Evolutionary conservation across 2,888 invertebrate species (phyloP).

Genomic region (Tenthredo amoena): DNA sequence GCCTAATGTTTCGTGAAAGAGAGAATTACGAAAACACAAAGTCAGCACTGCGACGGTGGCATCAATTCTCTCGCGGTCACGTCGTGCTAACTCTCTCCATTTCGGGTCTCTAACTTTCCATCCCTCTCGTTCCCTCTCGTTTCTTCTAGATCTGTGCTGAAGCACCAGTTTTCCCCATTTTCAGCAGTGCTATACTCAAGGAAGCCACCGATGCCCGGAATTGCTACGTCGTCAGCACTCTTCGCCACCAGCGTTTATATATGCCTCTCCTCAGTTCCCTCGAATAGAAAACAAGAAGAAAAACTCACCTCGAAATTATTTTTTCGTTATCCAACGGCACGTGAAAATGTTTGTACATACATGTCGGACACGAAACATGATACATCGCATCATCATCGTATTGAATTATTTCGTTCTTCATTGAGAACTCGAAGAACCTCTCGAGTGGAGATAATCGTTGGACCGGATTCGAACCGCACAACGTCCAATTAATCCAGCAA

Average conservation of each 20-base stretch:
- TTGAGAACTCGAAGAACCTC: constrained; percentile 1
- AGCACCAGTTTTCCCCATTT: constrained; percentile 24
- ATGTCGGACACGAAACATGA: not conserved
- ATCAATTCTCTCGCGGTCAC: constrained; percentile 47
- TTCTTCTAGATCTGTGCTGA: not conserved
- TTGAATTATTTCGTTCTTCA: constrained; percentile 4
- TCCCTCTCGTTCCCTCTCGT: constrained; percentile 13
- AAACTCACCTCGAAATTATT: not conserved
- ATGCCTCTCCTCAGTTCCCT: not conserved
- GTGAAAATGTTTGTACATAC: not conserved
- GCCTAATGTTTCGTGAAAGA: constrained; percentile 48
- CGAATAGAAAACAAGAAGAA: not conserved
- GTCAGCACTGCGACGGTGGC: constrained; percentile 32
- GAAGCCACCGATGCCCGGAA: constrained; percentile 8
- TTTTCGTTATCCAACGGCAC: not conserved
- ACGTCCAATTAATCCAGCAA: constrained; percentile 43
- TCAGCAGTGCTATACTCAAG: constrained; percentile 17
- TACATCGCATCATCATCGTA: not conserved
- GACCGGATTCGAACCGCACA: constrained; percentile 36
- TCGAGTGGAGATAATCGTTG: constrained; percentile 27
- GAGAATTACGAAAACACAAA: constrained; percentile 49
- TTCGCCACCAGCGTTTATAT: not conserved
- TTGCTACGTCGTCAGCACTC: constrained; percentile 44
- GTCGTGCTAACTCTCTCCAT: constrained; percentile 34
- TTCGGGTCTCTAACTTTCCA: constrained; percentile 1